phyloP scores from a whole-genome alignment of 2,113 vertebrate species.

The Gymnorhina tibicen region DNA sequence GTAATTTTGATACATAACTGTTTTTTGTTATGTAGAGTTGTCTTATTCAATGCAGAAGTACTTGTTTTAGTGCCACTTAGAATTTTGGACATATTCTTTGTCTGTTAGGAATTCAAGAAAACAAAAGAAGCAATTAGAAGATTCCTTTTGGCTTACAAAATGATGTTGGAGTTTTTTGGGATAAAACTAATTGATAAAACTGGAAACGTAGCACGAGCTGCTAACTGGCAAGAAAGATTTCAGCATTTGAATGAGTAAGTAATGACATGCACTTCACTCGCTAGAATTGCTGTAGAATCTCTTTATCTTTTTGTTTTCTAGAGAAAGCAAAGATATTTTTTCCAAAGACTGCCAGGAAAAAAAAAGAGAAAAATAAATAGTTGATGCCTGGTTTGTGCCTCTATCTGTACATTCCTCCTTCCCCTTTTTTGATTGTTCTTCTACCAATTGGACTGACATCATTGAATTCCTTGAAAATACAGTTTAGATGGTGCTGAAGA shows the following conservation, averaged over 20 bases:
- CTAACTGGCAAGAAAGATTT: conserved; percentile 94
- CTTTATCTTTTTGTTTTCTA: not conserved
- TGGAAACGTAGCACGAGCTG: conserved; percentile 86
- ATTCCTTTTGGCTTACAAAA: conserved; percentile 90
- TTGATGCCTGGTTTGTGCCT: not conserved
- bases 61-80: not conserved
- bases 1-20: not conserved
- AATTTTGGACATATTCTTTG: not conserved
- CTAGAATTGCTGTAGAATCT: not conserved
- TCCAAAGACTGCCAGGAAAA: not conserved
- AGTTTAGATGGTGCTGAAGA: not conserved
- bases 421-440: not conserved
- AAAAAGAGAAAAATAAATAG: not conserved
- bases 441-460: not conserved
- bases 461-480: not conserved
- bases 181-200: conserved; percentile 93
- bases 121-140: conserved; percentile 93
- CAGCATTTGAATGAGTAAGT: conserved; percentile 97
- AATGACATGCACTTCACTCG: not conserved
- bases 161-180: conserved; percentile 98
- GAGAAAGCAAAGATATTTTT: not conserved
- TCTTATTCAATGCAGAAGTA: not conserved
- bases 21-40: not conserved
- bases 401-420: not conserved
- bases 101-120: conserved; percentile 93